Conservation (phyloP, 2,888 invertebrate genomes). For the Litoditis marina region DNA sequence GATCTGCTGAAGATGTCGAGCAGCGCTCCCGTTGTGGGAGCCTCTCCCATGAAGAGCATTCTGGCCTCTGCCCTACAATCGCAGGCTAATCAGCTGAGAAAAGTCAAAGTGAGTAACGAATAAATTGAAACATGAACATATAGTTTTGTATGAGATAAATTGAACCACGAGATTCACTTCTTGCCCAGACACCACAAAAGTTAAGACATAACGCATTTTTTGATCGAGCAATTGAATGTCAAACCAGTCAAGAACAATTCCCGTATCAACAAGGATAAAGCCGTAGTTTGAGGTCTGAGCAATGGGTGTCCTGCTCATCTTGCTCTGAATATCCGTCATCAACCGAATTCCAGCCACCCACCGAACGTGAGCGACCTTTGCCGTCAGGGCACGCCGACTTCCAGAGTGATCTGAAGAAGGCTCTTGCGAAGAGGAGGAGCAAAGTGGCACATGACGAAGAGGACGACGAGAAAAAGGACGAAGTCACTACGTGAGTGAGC, state of each 20-base stretch:
- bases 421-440: conserved; percentile 57
- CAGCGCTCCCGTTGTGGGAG: conserved; percentile 15
- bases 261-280: no score
- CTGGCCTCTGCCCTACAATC: conserved; percentile 15
- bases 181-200: no score
- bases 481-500: not conserved
- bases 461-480: conserved; percentile 42
- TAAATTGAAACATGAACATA: no score
- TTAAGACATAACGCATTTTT: no score
- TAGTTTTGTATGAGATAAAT: no score
- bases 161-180: no score
- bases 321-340: no score
- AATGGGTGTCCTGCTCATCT: no score
- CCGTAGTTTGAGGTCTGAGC: no score
- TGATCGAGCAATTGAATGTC: no score
- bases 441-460: conserved; percentile 57
- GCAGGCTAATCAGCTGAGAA: conserved; percentile 11
- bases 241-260: no score
- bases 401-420: conserved; percentile 58
- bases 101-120: conserved; percentile 14
- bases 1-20: conserved; percentile 28
- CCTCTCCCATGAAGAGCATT: conserved; percentile 8
- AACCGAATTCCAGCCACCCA: conserved; percentile 4
- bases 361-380: conserved; percentile 11
- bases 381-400: conserved; percentile 48